Base-by-base conservation (phyloP, 2,888 invertebrate species). In the Heterodera filipjevi region DNA sequence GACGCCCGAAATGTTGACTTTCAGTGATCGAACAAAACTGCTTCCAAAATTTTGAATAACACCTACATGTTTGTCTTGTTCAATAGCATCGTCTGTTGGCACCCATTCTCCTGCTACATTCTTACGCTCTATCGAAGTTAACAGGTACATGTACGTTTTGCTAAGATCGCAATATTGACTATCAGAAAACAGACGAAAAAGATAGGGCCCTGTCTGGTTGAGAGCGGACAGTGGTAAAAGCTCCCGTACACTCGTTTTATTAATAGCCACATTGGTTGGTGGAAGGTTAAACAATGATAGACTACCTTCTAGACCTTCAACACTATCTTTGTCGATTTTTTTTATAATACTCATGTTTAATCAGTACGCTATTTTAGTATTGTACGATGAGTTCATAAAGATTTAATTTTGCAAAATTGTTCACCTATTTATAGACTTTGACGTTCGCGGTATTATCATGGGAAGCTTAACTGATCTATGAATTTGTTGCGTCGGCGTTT, bases 181-280 rank as follows among this genome's bases (percentile, higher is more conserved):
- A 6, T 73, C 73, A 6, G 44, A 39, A 27, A 44, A 74, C 22
- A 64, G 35, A 16, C 74, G 49, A 30, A 74, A 74, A n/a, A 74
- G 35, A n/a, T 64, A 74, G n/a, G 74, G 74, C 8, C 74, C 74
- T n/a, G 74, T 64, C 12, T 74, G 49, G 30, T 74, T 74, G 10
- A 74, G 27, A 19, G 74, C 74, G 49, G 59, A 64, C n/a, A 74
- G 27, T 39, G 74, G 74, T 27, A 74, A 66, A 35, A 74, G 30
- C 27, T 74, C 74, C 33, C 66, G 66, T 0, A 30, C 33, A 5
- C 19, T 66, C 10, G 66, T 33, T 3, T 66, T 66, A 35, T 66
- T 66, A 19, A 66, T 35, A 32, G 66, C 66, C 32, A 66, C 66
- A 66, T 66, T 66, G 14, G 66, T 66, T 33, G 19, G 66, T 30